Evolutionary conservation across 2,113 vertebrate genomes (phyloP), one percentile per base, ranked within the genome.

Genomic region (Coryphaenoides rupestris): DNA sequence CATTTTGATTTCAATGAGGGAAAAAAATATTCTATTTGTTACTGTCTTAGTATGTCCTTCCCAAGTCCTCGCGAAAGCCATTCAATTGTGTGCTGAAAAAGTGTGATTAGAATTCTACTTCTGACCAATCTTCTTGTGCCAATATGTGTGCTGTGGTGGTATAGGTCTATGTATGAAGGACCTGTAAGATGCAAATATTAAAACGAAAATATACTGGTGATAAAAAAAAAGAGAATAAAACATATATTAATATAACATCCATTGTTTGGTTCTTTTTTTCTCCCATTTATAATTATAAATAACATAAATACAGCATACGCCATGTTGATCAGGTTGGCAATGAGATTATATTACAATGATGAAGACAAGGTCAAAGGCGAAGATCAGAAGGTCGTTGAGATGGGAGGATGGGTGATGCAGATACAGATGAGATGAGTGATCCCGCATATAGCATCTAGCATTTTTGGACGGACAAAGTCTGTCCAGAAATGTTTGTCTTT

Each of bases 111-210:
- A 84, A 67, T 64, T 76, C 75, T 80, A 74, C 77, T 81, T 85
- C 84, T 84, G 78, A 87, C 71, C 76, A 74, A 83, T 85, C 74
- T 84, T 85, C 82, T 86, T 84, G 84, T 90, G 85, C 82, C 78
- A 59, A 72, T 85, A 70, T 87, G 78, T 83, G 88, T 88, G 85
- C 84, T 60, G 81, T 88, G 80, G 75, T 84, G 71, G 79, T 60
- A 40, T 40, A 69, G 80, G 70, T 79, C 74, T 63, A 19, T 79
- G 74, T 82, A 83, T 79, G 80, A 47, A 76, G 68, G 76, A 80
- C 72, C 70, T 74, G 70, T 73, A 83, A 79, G 65, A 72, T 85
- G 74, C 80, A 87, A 84, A 72, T 80, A 75, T 76, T 65, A 81
- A 78, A 80, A 82, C 81, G 69, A 80, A 40, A 76, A 81, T 59